A percentile compares a stretch with the other conserved stretches of the same genome.
phyloP scores from a whole-genome alignment of 2,888 invertebrate species.

The Trichogramma dendrolimi region DNA sequence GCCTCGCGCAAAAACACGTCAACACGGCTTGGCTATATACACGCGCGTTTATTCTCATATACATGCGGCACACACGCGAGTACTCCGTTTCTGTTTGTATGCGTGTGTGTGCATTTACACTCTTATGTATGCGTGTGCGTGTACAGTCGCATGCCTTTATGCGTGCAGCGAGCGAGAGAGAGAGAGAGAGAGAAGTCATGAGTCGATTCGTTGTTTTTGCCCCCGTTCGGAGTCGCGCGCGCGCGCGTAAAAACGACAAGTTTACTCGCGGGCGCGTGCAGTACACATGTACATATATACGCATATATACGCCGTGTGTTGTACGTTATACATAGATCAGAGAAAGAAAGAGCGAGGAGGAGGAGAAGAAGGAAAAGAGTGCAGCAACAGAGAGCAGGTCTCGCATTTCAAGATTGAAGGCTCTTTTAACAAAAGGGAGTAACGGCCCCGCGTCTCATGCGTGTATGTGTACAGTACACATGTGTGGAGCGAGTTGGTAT shows the following conservation, averaged over 20 bases:
- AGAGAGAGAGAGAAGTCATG: background rate
- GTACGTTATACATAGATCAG: no score
- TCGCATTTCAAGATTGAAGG: constrained; percentile 17
- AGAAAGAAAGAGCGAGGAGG: no score
- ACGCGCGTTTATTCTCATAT: no score
- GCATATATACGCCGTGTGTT: background rate
- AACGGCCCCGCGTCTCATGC: background rate
- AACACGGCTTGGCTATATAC: no score
- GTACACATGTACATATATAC: background rate
- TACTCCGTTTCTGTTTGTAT: no score
- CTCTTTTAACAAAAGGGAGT: constrained; percentile 18
- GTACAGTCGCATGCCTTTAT: no score
- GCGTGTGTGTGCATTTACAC: no score
- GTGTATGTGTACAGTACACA: background rate
- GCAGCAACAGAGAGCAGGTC: background rate
- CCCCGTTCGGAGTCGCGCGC: background rate
- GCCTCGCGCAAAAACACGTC: no score
- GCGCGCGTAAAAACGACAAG: background rate
- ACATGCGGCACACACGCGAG: no score
- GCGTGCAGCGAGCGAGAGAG: background rate
- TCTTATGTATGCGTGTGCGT: no score
- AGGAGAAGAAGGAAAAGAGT: no score
- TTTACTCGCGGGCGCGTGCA: background rate
- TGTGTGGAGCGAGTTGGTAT: no score
- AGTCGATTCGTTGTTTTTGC: background rate